phyloP scores from a whole-genome alignment of 2,797 vertebrate genomes.

The Graptemys geographica region DNA sequence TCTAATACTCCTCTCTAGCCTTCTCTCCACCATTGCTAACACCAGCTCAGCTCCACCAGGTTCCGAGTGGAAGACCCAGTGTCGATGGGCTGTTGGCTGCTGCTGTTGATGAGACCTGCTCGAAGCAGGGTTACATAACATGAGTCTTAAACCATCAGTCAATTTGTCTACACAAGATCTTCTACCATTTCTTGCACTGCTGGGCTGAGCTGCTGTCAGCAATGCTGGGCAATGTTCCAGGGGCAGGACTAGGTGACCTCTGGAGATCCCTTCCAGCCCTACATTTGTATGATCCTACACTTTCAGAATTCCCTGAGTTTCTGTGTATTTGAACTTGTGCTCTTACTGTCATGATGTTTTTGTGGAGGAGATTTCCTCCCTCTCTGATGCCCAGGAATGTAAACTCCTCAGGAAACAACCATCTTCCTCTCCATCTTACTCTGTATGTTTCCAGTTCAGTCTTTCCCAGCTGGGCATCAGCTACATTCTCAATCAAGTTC shows the following conservation, averaged over 20 bases:
- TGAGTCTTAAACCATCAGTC: not conserved
- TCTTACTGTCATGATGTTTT: not conserved
- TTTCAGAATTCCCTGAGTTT: not conserved
- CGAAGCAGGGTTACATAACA: not conserved
- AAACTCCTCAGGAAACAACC: conserved; percentile 5
- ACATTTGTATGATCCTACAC: too few relatives aligned
- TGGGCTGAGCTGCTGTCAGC: not conserved
- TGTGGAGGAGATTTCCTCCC: not conserved
- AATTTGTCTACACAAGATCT: not conserved
- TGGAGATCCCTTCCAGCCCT: too few relatives aligned
- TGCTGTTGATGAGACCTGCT: not conserved
- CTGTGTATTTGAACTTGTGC: not conserved
- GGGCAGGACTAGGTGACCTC: too few relatives aligned
- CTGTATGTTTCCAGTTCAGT: not conserved
- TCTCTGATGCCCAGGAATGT: not conserved
- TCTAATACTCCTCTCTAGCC: not conserved
- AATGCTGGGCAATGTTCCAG: not conserved
- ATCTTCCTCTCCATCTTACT: not conserved
- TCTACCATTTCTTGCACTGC: not conserved
- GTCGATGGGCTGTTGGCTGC: not conserved
- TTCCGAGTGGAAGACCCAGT: not conserved
- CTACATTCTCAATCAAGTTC: too few relatives aligned
- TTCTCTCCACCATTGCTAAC: not conserved
- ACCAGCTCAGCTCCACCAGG: not conserved
- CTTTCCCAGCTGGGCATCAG: too few relatives aligned